Evolutionary conservation across 2,888 invertebrate species (phyloP).

Genomic region (Conistra vaccinii): DNA sequence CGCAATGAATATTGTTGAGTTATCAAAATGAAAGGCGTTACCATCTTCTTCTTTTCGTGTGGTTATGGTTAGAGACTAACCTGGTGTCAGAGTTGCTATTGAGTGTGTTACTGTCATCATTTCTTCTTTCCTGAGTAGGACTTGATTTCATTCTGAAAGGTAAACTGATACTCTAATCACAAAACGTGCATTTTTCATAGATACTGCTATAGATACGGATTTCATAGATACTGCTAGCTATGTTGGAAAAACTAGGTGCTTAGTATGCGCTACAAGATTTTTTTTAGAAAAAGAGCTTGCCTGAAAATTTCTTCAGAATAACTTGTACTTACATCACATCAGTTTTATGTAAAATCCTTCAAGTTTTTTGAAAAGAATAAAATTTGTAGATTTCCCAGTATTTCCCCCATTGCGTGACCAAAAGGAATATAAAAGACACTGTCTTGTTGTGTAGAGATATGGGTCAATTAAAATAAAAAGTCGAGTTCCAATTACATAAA

Average conservation of each 20-base stretch:
- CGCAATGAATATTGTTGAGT: not conserved
- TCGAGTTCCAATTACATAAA: conserved; percentile 52
- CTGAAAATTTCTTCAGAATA: not conserved
- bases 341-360: not conserved
- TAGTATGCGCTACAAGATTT: not conserved
- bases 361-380: not conserved
- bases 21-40: not conserved
- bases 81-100: too few species aligned
- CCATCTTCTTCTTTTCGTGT: too few species aligned
- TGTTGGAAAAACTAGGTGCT: not conserved
- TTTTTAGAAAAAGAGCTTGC: not conserved
- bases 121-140: not conserved
- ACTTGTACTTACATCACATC: not conserved
- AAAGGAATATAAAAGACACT: conserved; percentile 18
- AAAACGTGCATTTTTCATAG: not conserved
- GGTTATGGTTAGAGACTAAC: too few species aligned
- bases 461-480: conserved; percentile 40
- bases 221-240: too few species aligned
- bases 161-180: not conserved
- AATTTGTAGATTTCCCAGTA: not conserved
- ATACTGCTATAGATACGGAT: too few species aligned
- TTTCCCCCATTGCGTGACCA: conserved; percentile 42
- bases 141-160: not conserved
- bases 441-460: conserved; percentile 39
- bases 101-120: not conserved